Evolutionary conservation across 2,888 invertebrate species (phyloP), one percentile per base, ranked within the genome.

Genomic region (Drosophila anomalipes): DNA sequence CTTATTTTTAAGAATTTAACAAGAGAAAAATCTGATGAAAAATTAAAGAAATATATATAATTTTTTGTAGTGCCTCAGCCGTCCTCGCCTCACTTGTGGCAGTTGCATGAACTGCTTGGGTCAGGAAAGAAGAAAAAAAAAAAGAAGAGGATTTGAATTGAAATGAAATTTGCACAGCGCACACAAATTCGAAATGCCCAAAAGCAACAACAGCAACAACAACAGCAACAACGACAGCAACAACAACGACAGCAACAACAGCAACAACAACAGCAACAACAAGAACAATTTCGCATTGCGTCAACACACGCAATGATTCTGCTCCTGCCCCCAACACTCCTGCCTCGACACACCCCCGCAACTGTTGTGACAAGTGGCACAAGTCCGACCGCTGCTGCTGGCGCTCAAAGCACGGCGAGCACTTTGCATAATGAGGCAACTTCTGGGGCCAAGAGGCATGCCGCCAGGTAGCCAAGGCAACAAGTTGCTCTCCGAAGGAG

Each of bases 341-440:
- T 22, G 35, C 2, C 35, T 14, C 14, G 14, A 37, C 37, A 16
- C 19, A 37, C 19, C 19, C 37, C 3, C 28, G 3, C 4, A 22
- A 28, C 19, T 37, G 61, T 4, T 54, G 62, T 54, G 56, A 63
- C 39, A 63, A 54, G 44, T 35, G 26, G 26, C 47, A 4, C 39
- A 22, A 19, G 56, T 33, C 32, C 35, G 22, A n/a, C 52, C 4
- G 47, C 16, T 47, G 44, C 41, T n/a, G 44, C 39, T 10, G 37
- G 3, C 19, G 37, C 37, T 37, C 37, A 37, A 37, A 37, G 37
- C 37, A 7, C 47, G 9, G 14, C 47, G 28, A 80, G 83, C 90
- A 86, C 86, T 86, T 88, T 86, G 75, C 81, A 86, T 86, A 90
- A 86, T 86, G 90, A 90, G 86, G 69, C 82, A 79, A 81, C 68